Percentiles rank a stretch among this genome's conserved stretches.
phyloP scores from a whole-genome alignment of 2,888 invertebrate genomes.

The Julus scandinavius region DNA sequence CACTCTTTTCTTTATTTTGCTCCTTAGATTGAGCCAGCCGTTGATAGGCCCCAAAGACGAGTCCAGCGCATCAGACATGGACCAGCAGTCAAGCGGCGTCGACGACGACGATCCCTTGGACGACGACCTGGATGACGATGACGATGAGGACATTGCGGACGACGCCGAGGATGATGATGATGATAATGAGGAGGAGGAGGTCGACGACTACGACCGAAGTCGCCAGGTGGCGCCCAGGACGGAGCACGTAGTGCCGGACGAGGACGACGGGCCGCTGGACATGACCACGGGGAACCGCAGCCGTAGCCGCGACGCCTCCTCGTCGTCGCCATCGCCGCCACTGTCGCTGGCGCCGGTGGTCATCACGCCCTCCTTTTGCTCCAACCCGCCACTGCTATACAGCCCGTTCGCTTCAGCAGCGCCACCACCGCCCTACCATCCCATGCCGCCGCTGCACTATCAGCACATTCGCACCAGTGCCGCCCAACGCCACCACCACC shows the following conservation, averaged over 20 bases:
- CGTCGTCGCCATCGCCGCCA: conserved; percentile 50
- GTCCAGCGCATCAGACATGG: conserved; percentile 1
- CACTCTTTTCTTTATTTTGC: neutral
- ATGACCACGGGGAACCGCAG: conserved; percentile 60
- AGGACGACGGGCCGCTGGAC: conserved; percentile 62
- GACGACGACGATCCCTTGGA: neutral
- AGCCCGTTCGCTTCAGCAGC: conserved; percentile 50
- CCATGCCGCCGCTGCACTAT: conserved; percentile 48
- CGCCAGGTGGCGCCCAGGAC: neutral
- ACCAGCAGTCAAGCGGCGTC: conserved; percentile 6
- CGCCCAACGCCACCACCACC: conserved; percentile 60
- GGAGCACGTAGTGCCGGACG: conserved; percentile 54
- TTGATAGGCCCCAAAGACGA: conserved; percentile 13
- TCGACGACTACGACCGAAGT: neutral
- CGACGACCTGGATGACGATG: conserved; percentile 24
- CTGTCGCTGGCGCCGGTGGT: conserved; percentile 40
- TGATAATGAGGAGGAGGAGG: conserved; percentile 17
- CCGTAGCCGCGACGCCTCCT: conserved; percentile 51
- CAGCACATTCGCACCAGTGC: neutral
- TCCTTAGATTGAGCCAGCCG: neutral
- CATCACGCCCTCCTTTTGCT: conserved; percentile 28
- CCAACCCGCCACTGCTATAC: conserved; percentile 29
- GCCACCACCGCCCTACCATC: conserved; percentile 72
- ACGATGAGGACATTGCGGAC: conserved; percentile 31
- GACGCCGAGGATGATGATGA: conserved; percentile 44